A percentile compares a stretch with the other conserved stretches of the same genome.
Evolutionary conservation across 2,888 invertebrate genomes (phyloP).

Genomic region (Agrotis ipsilon): DNA sequence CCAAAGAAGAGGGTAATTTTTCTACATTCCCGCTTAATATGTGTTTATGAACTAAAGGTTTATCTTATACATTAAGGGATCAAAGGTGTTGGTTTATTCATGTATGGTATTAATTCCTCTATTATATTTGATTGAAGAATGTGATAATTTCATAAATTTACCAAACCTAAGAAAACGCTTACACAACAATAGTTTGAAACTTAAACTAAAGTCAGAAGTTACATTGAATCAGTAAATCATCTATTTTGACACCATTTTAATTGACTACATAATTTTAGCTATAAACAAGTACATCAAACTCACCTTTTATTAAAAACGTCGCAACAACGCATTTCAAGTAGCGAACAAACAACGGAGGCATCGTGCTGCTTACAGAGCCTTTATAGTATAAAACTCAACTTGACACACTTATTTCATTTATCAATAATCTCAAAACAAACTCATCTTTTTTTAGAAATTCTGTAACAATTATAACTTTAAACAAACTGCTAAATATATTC

Average conservation of each 20-base stretch:
- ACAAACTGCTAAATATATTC: constrained; percentile 17
- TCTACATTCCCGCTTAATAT: constrained; percentile 31
- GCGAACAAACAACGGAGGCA: constrained; percentile 69
- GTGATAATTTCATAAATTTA: not conserved
- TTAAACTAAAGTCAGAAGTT: not conserved
- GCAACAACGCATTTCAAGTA: constrained; percentile 79
- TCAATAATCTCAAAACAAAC: constrained; percentile 8
- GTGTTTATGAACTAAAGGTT: constrained; percentile 33
- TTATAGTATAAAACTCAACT: constrained; percentile 54
- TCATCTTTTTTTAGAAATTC: constrained; percentile 1
- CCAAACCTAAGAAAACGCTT: not conserved
- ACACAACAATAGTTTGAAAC: not conserved
- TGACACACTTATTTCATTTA: constrained; percentile 60
- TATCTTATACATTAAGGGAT: constrained; percentile 9
- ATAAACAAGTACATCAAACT: constrained; percentile 55
- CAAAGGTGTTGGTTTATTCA: constrained; percentile 17
- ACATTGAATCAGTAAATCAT: too few species aligned
- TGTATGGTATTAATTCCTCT: constrained; percentile 6
- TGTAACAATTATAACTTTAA: constrained; percentile 3
- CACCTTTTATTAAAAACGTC: constrained; percentile 81
- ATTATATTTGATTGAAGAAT: not conserved
- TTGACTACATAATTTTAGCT: not conserved
- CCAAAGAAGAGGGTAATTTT: constrained; percentile 25
- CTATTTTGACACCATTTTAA: too few species aligned
- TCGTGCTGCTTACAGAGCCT: constrained; percentile 69